Percentiles rank a stretch among this genome's conserved stretches.
Conservation (phyloP, 1,140 invertebrate genomes). For the Yoshiicerus persimilis region DNA sequence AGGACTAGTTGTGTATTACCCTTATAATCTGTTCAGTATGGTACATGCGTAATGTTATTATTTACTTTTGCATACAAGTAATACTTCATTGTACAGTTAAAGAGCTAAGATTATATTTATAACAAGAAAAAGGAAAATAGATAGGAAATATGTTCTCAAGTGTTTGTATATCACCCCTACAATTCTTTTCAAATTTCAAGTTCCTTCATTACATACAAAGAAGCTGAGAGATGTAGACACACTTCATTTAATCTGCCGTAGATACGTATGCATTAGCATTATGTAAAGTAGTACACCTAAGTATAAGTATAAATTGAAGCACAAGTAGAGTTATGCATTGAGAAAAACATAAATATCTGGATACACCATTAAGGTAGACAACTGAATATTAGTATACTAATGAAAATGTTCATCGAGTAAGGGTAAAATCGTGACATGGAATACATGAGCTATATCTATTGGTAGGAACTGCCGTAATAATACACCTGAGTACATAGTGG, state of each 20-base stretch:
- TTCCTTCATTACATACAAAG: not conserved
- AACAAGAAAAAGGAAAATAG: not conserved
- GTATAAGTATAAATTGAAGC: not conserved
- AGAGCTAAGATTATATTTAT: too few relatives aligned
- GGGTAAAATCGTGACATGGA: not conserved
- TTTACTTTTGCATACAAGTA: too few relatives aligned
- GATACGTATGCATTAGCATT: not conserved
- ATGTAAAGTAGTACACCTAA: too few relatives aligned
- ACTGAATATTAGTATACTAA: not conserved
- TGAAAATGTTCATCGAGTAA: not conserved
- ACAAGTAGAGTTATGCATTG: not conserved
- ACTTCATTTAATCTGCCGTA: not conserved
- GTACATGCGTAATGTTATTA: too few relatives aligned
- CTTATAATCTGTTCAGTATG: too few relatives aligned
- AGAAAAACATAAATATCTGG: not conserved
- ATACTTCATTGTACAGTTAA: too few relatives aligned
- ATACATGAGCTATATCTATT: too few relatives aligned
- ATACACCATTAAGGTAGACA: not conserved
- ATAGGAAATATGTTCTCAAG: not conserved
- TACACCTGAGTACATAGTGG: not conserved
- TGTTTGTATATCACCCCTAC: not conserved
- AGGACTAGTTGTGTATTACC: not conserved
- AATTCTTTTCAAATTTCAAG: not conserved
- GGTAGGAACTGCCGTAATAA: not conserved
- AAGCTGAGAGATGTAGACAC: not conserved